phyloP scores from a whole-genome alignment of 2,888 invertebrate genomes.

The Lycophotia porphyrea region DNA sequence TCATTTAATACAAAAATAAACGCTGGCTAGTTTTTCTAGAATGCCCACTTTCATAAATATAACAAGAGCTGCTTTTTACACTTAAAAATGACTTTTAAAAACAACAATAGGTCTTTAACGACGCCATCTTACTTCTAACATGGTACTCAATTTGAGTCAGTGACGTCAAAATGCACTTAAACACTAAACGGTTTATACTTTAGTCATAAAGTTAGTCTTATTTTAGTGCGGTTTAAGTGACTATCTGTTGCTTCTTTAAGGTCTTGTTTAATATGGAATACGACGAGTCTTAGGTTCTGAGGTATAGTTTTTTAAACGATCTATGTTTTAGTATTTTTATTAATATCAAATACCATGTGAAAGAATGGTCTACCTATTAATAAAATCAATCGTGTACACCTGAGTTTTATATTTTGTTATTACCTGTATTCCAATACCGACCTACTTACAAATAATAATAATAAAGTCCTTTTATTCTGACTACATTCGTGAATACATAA shows the following conservation, averaged over 20 bases:
- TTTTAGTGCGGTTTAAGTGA: constrained; percentile 64
- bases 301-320: background rate
- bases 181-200: constrained; percentile 72
- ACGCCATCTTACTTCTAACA: constrained; percentile 61
- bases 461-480: no score
- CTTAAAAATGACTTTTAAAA: constrained; percentile 45
- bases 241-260: constrained; percentile 68
- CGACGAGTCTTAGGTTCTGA: background rate
- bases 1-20: constrained; percentile 33
- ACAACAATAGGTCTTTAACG: constrained; percentile 53
- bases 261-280: constrained; percentile 12
- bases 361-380: background rate
- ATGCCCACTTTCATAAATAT: constrained; percentile 43
- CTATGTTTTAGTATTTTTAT: background rate
- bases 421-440: background rate
- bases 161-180: constrained; percentile 71
- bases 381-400: background rate
- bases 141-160: constrained; percentile 52
- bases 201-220: constrained; percentile 66
- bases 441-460: no score
- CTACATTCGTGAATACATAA: no score
- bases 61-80: constrained; percentile 39
- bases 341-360: background rate
- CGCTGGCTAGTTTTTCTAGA: constrained; percentile 18
- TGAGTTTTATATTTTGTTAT: background rate